Evolutionary conservation across 92 coral and sea anemone species (phyloP).

Genomic region (Phenganax stokvisi): DNA sequence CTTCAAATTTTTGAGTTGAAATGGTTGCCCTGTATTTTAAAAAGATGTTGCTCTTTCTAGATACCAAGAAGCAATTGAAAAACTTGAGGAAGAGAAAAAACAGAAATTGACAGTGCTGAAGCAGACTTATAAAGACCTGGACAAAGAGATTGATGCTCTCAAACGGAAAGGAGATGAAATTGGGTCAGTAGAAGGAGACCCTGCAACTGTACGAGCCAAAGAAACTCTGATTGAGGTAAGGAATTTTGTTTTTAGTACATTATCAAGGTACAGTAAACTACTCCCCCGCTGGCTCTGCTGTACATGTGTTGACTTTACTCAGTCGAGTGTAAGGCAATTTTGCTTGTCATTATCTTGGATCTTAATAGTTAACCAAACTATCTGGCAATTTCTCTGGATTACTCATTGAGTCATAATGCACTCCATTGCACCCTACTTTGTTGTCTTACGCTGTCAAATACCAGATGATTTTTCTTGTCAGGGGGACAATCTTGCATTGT

Average conservation of each 20-base stretch:
- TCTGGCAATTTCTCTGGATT: no score
- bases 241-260: neutral
- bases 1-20: neutral
- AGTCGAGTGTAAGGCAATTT: no score
- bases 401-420: no score
- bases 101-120: neutral
- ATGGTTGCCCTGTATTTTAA: neutral
- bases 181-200: conserved; percentile 18
- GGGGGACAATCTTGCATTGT: no score
- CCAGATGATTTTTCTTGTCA: no score
- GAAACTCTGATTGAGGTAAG: conserved; percentile 31
- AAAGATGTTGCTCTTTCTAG: neutral
- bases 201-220: conserved; percentile 19
- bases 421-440: no score
- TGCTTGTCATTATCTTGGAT: no score
- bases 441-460: no score
- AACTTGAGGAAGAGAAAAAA: conserved; percentile 1
- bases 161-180: conserved; percentile 17
- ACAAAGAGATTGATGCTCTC: conserved; percentile 3
- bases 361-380: no score
- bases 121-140: conserved; percentile 1
- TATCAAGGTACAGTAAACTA: neutral
- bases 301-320: no score
- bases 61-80: conserved; percentile 29
- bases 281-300: no score